Evolutionary conservation across 2,888 invertebrate genomes (phyloP).

Genomic region (Shargacucullia verbasci): DNA sequence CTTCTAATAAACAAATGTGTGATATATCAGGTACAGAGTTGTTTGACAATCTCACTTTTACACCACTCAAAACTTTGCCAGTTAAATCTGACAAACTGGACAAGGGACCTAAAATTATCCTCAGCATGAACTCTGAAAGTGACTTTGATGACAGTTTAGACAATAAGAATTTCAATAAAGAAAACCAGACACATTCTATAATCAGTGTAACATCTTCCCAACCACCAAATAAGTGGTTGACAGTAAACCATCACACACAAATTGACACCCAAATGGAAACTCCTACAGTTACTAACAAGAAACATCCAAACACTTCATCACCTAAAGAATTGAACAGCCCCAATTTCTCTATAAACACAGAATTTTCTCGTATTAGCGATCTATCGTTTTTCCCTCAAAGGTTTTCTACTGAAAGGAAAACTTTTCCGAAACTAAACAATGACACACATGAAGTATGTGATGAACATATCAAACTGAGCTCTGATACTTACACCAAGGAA

Average conservation of each 20-base stretch:
- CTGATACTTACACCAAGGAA: constrained; percentile 88
- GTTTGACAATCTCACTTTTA: constrained; percentile 82
- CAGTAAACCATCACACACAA: constrained; percentile 65
- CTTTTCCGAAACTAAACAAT: constrained; percentile 71
- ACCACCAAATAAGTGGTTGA: constrained; percentile 73
- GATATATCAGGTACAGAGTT: constrained; percentile 69
- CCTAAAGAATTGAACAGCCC: constrained; percentile 83
- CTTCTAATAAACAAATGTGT: constrained; percentile 71
- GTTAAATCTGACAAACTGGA: constrained; percentile 74
- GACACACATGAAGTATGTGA: constrained; percentile 78
- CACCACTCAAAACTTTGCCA: constrained; percentile 74
- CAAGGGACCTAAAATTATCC: constrained; percentile 77
- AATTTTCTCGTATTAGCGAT: constrained; percentile 84
- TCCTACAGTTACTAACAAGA: constrained; percentile 69
- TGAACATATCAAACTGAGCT: constrained; percentile 75
- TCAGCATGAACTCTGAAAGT: constrained; percentile 79
- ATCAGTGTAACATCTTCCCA: constrained; percentile 74
- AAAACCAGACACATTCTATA: constrained; percentile 79
- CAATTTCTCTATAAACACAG: constrained; percentile 85
- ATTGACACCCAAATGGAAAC: constrained; percentile 66
- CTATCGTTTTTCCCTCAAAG: constrained; percentile 81
- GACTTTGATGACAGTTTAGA: constrained; percentile 80
- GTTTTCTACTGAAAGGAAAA: constrained; percentile 84
- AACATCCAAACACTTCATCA: constrained; percentile 84
- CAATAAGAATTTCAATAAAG: constrained; percentile 70